These are phyloP conservation scores for Sinelater perroti DNA, from an alignment of 2,888 invertebrate species.

Conservation along the genomic window DNA sequence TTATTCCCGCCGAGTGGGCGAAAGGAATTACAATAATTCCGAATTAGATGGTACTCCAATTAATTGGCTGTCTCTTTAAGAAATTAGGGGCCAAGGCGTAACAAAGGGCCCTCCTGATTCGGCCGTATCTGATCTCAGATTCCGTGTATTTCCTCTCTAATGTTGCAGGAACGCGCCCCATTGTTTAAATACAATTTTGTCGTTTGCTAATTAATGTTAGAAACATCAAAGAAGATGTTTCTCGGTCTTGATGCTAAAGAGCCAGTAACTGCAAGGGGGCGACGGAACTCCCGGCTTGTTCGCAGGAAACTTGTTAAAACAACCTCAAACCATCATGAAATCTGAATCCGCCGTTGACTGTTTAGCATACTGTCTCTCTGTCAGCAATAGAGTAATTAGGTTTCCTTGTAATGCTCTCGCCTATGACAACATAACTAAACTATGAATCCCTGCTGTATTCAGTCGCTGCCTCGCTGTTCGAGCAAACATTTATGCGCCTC, in stretches of 20 bases:
- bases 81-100: no score
- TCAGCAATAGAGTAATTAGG: slow-evolving; percentile 42
- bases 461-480: no score
- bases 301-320: slow-evolving; percentile 47
- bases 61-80: no score
- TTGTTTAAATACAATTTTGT: slow-evolving; percentile 71
- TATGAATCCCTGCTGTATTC: slow-evolving; percentile 2
- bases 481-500: not conserved
- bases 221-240: slow-evolving; percentile 66
- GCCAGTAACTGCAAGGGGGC: slow-evolving; percentile 50
- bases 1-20: no score
- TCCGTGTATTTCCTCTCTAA: slow-evolving; percentile 39
- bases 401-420: slow-evolving; percentile 40
- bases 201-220: slow-evolving; percentile 69
- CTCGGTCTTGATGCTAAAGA: slow-evolving; percentile 64
- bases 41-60: no score
- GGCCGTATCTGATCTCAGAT: slow-evolving; percentile 30
- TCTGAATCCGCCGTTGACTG: slow-evolving; percentile 40
- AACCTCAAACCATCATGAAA: slow-evolving; percentile 44
- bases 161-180: slow-evolving; percentile 53
- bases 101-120: slow-evolving; percentile 2
- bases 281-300: slow-evolving; percentile 41
- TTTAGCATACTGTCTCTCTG: slow-evolving; percentile 42
- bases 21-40: no score
- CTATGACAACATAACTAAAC: slow-evolving; percentile 27